Percentiles rank a stretch among this genome's conserved stretches.
Evolutionary conservation across 2,797 vertebrate species (phyloP).

Genomic region (Heteromormyrus szaboi): DNA sequence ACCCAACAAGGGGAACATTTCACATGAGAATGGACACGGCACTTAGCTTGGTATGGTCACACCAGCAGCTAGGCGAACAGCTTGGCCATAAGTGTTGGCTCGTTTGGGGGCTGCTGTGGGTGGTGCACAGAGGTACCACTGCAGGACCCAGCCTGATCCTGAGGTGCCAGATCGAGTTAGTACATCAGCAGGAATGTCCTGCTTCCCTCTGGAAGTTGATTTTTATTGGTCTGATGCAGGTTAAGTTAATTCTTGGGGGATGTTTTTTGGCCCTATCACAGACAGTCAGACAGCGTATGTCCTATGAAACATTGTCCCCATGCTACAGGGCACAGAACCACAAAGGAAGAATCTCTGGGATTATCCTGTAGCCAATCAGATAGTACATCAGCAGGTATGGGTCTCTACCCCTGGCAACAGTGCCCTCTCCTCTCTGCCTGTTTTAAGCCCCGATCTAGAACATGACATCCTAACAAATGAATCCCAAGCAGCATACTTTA

Average conservation of each 20-base stretch:
- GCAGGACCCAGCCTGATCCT: not conserved
- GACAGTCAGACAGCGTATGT: not conserved
- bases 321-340: not conserved
- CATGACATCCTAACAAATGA: not conserved
- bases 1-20: not conserved
- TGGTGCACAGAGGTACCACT: not conserved
- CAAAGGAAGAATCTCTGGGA: not conserved
- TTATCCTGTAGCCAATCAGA: not conserved
- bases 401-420: not conserved
- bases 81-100: not conserved
- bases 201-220: not conserved
- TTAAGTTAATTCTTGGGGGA: not conserved
- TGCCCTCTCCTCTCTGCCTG: not conserved
- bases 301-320: not conserved
- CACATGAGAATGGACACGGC: not conserved
- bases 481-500: not conserved
- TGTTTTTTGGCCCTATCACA: not conserved
- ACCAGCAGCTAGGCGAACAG: not conserved
- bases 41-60: not conserved
- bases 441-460: not conserved
- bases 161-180: not conserved
- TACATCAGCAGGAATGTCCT: not conserved
- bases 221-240: not conserved
- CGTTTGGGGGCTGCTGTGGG: not conserved
- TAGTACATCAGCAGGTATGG: not conserved